These are phyloP conservation scores for human (Homo sapiens) DNA, from an alignment of 2,113 vertebrate species.

Conservation along the genomic window GRCh38 chr2:54660501-54661000, in stretches of 20 bases:
- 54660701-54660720: neutral
- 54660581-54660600: constrained; percentile 61
- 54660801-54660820: neutral
- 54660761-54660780: neutral
- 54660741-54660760: neutral
- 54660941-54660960: constrained; percentile 39
- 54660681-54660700: constrained; percentile 34
- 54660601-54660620: constrained; percentile 60
- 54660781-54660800: neutral
- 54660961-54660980: constrained; percentile 62
- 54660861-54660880: neutral
- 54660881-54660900: neutral
- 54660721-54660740: constrained; percentile 54
- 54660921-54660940: neutral
- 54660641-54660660: neutral
- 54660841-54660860: fast-evolving
- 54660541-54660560: constrained; percentile 72
- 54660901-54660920: constrained; percentile 29
- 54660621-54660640: constrained; percentile 27
- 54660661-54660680: neutral
- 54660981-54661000: constrained; percentile 65
- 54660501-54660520: constrained; percentile 5
- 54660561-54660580: constrained; percentile 82
- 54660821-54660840: neutral
- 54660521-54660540: constrained; percentile 22